Evolutionary conservation across 2,888 invertebrate genomes (phyloP).

Genomic region (Clitarchus hookeri): DNA sequence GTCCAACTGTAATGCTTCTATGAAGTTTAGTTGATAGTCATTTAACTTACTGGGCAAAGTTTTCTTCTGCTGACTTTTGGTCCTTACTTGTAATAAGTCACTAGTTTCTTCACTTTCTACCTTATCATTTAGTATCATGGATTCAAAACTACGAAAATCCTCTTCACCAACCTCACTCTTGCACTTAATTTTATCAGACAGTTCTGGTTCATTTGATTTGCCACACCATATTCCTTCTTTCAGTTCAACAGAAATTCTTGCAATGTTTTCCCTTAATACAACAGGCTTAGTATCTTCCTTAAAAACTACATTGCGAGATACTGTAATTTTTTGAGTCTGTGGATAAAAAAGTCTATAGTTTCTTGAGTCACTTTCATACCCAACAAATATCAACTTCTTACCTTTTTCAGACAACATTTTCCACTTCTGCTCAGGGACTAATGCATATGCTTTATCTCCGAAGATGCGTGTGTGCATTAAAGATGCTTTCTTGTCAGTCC

Average conservation of each 20-base stretch:
- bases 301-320: too few relatives aligned
- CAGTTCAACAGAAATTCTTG: not conserved
- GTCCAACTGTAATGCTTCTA: not conserved
- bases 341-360: not conserved
- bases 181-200: not conserved
- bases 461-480: not conserved
- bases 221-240: not conserved
- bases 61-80: not conserved
- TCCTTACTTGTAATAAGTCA: not conserved
- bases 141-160: not conserved
- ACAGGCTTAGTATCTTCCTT: too few relatives aligned
- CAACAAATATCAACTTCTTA: not conserved
- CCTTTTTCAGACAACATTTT: too few relatives aligned
- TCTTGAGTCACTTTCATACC: not conserved
- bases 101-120: not conserved
- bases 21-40: not conserved
- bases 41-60: not conserved
- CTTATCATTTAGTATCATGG: not conserved
- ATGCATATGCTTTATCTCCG: not conserved
- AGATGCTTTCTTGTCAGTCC: not conserved
- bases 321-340: too few relatives aligned
- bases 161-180: not conserved
- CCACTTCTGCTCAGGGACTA: conserved; percentile 4
- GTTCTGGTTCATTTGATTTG: not conserved
- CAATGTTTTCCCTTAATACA: too few relatives aligned